Percentiles rank a stretch among this genome's conserved stretches.
Conservation (phyloP, 2,888 invertebrate species). For the Alloscopus bannaensis region DNA sequence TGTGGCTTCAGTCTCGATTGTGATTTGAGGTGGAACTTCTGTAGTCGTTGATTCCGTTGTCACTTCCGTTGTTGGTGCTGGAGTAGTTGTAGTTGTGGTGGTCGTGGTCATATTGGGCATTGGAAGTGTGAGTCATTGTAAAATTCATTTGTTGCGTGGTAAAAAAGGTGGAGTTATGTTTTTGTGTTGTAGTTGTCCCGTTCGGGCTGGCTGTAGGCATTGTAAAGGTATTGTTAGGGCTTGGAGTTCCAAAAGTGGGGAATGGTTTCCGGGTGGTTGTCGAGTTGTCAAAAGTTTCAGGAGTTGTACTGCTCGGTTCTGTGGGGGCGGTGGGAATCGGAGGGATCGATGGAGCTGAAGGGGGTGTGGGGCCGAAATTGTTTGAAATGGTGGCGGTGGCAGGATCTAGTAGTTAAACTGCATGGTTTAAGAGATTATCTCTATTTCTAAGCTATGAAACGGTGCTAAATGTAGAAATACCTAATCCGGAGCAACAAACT, state of each 20-base stretch:
- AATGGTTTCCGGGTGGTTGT: not conserved
- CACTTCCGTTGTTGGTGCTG: not conserved
- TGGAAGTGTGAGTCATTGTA: slow-evolving; percentile 16
- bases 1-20: slow-evolving; percentile 8
- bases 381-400: slow-evolving; percentile 45
- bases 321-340: slow-evolving; percentile 19
- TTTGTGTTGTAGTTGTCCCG: slow-evolving; percentile 18
- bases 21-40: not conserved
- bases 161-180: too few species aligned
- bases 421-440: too few species aligned
- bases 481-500: slow-evolving; percentile 66
- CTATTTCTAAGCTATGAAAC: too few species aligned
- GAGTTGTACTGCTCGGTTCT: slow-evolving; percentile 1
- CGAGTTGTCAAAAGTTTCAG: not conserved
- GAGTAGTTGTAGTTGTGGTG: not conserved
- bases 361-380: slow-evolving; percentile 24
- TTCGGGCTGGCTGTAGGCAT: not conserved
- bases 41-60: slow-evolving; percentile 19
- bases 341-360: not conserved
- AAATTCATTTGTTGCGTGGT: not conserved
- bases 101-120: not conserved
- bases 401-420: slow-evolving; percentile 37
- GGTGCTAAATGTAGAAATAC: slow-evolving; percentile 30
- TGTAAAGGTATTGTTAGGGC: not conserved
- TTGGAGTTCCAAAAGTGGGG: not conserved